Percentiles rank a stretch among this genome's conserved stretches.
Conservation (phyloP, 2,888 invertebrate genomes). For the Drosophila anomalata region DNA sequence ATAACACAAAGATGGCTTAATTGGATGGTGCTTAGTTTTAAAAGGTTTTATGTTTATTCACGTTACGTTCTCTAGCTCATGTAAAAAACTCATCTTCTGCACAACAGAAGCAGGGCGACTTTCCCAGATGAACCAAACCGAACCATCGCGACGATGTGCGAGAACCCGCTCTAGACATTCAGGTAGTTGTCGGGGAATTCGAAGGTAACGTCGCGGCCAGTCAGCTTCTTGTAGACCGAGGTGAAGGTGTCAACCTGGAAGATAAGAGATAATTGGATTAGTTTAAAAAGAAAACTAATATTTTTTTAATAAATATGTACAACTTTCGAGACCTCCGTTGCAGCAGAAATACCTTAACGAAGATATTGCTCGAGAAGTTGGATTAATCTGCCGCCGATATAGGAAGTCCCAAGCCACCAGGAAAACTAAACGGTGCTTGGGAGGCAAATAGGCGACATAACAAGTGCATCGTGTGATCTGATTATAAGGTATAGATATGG, state of each 20-base stretch:
- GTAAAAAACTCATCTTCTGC: constrained; percentile 70
- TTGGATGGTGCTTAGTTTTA: constrained; percentile 55
- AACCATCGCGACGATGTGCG: constrained; percentile 46
- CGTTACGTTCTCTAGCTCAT: constrained; percentile 66
- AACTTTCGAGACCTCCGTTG: constrained; percentile 32
- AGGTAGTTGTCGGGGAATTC: constrained; percentile 99
- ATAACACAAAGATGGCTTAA: constrained; percentile 24
- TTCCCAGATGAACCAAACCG: constrained; percentile 51
- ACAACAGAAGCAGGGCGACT: constrained; percentile 70
- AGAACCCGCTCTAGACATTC: constrained; percentile 84
- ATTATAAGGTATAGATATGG: constrained; percentile 17
- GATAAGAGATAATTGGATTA: constrained; percentile 45
- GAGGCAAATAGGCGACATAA: constrained; percentile 79
- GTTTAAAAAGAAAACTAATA: neutral
- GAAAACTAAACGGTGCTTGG: constrained; percentile 56
- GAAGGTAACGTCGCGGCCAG: constrained; percentile 99
- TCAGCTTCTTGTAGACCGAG: constrained; percentile 99
- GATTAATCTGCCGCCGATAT: constrained; percentile 74
- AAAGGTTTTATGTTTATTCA: constrained; percentile 75
- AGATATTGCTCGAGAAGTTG: constrained; percentile 20
- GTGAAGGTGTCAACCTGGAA: constrained; percentile 98
- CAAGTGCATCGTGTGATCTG: constrained; percentile 22
- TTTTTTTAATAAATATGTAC: constrained; percentile 32
- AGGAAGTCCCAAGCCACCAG: constrained; percentile 79
- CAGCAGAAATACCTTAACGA: constrained; percentile 27